Evolutionary conservation across 1,140 invertebrate genomes (phyloP), one percentile per base, ranked within the genome.

Genomic region (Apis florea): DNA sequence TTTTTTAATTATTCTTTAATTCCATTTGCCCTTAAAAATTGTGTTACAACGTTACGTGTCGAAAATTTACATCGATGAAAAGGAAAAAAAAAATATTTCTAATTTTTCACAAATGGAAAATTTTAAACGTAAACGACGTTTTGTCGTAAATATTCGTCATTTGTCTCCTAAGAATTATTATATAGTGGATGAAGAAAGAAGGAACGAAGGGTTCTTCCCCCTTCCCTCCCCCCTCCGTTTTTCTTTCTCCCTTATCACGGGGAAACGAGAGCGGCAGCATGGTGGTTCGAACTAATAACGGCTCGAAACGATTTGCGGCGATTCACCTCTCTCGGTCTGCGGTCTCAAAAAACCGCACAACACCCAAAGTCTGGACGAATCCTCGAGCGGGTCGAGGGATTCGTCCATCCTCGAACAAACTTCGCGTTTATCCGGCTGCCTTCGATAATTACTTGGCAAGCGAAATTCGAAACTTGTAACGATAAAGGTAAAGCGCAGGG

Each of bases 291-390:
- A 63, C 76, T 79, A 85, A 87, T 80, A 88, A 88, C 63, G 80
- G 54, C 51, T 68, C 71, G 76, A 40, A 63, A 58, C 71, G 75
- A 76, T 87, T 83, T 83, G 82, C 66, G 68, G 53, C 76, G n/a
- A 47, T 54, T 54, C 58, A 53, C 59, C 64, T 19, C 54, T 78
- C 54, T 78, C 73, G 53, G 69, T 53, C 26, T 80, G 79, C 78
- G 78, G 79, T 86, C n/a, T n/a, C 58, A 51, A 73, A 69, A 89
- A 88, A 88, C 85, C 87, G 54, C 86, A 86, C 78, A 75, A 79
- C 66, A 69, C 63, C 70, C 84, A 58, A 54, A 49, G 63, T 49
- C 63, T 31, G 26, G 24, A 79, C 71, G 67, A 40, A 21, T 70
- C 79, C 51, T 54, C 59, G 61, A 68, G 6, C 59, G 24, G 24